Base-by-base conservation (phyloP, 2,797 vertebrate genomes). In the Trachurus trachurus region DNA sequence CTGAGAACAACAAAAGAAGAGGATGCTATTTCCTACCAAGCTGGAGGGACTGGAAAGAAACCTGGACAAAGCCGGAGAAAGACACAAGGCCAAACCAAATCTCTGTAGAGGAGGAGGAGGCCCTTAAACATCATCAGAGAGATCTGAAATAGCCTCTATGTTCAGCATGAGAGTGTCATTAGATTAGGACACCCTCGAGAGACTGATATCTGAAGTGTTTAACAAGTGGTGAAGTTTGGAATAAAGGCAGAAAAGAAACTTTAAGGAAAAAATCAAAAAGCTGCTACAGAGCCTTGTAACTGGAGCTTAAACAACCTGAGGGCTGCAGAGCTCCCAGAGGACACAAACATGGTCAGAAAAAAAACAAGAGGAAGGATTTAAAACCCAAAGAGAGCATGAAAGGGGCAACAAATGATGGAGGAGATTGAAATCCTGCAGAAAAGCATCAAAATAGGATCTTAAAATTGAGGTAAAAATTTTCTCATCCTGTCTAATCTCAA, bases 81-180 rank as follows among this genome's bases (percentile, higher is more conserved):
- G 22, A 68, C 47, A 61, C 57, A 21, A 13, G 6, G 21, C 22
- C 21, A 31, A 59, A 65, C 19, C 16, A 22, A 56, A 53, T 72
- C 44, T 64, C 47, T 49, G 40, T 21, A 56, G 40, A 61, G 29
- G 29, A 42, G 29, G 29, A 42, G n/a, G 9, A 61, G 50, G 26
- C 69, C 34, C 73, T 77, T 61, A 40, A 68, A 67, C 17, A 44
- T 61, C 40, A 9, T 42, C 61, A 70, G 42, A 58, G 60, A 59
- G 53, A 76, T 40, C 19, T 39, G 42, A 21, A 37, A 37, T 37
- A 37, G 34, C 34, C 34, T 37, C 34, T 37, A 37, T 37, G 8
- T 37, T 8, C 34, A 63, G 21, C 16, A 60, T 71, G 39, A 71
- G 7, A 42, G 37, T 42, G 34, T 42, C 59, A 53, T 62, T 62